phyloP scores from a whole-genome alignment of 2,888 invertebrate genomes.

The Sycophila texana region DNA sequence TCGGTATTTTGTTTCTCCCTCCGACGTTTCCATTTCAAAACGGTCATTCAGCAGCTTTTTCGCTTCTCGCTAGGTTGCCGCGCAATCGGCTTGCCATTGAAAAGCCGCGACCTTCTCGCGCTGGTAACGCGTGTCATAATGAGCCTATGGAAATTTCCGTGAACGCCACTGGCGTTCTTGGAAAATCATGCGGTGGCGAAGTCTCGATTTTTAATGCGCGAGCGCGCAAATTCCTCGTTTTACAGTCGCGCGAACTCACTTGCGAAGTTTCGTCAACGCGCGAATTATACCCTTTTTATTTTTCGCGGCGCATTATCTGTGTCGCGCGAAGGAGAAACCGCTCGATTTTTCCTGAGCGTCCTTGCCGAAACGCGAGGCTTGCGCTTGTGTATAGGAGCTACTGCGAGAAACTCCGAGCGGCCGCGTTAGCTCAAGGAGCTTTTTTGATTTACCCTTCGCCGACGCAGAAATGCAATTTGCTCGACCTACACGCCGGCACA shows the following conservation, averaged over 20 bases:
- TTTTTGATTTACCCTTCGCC: constrained; percentile 24
- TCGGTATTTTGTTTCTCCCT: not conserved
- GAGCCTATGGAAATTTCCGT: too few relatives aligned
- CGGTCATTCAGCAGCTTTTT: too few relatives aligned
- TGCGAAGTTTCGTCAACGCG: too few relatives aligned
- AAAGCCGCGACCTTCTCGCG: too few relatives aligned
- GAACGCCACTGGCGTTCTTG: too few relatives aligned
- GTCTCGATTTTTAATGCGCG: not conserved
- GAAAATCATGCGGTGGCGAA: too few relatives aligned
- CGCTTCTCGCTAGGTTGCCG: too few relatives aligned
- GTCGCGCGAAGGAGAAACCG: not conserved
- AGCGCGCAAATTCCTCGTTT: too few relatives aligned
- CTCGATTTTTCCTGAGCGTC: constrained; percentile 4
- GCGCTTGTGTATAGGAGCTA: not conserved
- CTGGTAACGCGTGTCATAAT: too few relatives aligned
- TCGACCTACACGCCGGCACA: constrained; percentile 2
- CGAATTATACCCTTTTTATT: not conserved
- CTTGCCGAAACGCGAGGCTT: not conserved
- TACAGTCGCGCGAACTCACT: too few relatives aligned
- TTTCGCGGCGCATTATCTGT: not conserved
- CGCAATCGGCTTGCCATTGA: too few relatives aligned
- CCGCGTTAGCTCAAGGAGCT: constrained; percentile 23
- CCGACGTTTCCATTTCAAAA: too few relatives aligned
- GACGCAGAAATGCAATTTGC: not conserved
- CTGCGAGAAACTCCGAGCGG: not conserved